These are phyloP conservation scores for Phania funesta DNA, from an alignment of 2,888 invertebrate genomes.

Conservation along the genomic window DNA sequence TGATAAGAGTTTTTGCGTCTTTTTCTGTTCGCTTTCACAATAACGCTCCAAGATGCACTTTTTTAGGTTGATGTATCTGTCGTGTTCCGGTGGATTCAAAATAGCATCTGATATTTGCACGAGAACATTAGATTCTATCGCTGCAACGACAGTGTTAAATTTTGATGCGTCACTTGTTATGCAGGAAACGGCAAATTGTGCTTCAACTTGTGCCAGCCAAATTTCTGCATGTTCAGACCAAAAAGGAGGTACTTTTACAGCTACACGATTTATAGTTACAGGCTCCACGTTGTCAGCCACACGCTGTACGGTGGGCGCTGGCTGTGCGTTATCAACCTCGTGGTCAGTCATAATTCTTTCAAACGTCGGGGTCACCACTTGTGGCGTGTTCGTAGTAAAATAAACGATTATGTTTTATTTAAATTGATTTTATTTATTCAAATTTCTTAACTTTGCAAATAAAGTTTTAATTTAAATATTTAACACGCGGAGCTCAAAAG, in stretches of 20 bases:
- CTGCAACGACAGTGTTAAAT: slow-evolving; percentile 68
- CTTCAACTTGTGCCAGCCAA: slow-evolving; percentile 73
- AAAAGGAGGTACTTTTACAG: slow-evolving; percentile 69
- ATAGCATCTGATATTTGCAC: slow-evolving; percentile 65
- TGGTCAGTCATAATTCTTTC: background rate
- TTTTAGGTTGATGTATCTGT: slow-evolving; percentile 65
- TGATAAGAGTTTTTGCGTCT: slow-evolving; percentile 55
- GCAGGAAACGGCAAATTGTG: slow-evolving; percentile 68
- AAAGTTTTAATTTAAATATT: too few relatives aligned
- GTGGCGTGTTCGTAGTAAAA: background rate
- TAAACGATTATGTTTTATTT: background rate
- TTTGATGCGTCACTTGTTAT: slow-evolving; percentile 69
- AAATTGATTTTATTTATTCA: too few relatives aligned
- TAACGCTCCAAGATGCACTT: slow-evolving; percentile 57
- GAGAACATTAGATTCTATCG: slow-evolving; percentile 64
- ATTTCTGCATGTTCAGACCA: slow-evolving; percentile 68
- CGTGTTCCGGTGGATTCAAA: slow-evolving; percentile 56
- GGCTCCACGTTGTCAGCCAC: background rate
- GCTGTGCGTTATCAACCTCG: background rate
- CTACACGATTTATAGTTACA: background rate
- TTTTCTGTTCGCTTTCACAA: slow-evolving; percentile 62
- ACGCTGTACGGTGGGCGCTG: too few relatives aligned
- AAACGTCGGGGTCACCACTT: background rate
- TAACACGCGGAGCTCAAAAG: too few relatives aligned
- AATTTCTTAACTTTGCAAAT: too few relatives aligned